Evolutionary conservation across 2,113 vertebrate species (phyloP), one percentile per base, ranked within the genome.

Genomic region (Oreochromis spilurus): DNA sequence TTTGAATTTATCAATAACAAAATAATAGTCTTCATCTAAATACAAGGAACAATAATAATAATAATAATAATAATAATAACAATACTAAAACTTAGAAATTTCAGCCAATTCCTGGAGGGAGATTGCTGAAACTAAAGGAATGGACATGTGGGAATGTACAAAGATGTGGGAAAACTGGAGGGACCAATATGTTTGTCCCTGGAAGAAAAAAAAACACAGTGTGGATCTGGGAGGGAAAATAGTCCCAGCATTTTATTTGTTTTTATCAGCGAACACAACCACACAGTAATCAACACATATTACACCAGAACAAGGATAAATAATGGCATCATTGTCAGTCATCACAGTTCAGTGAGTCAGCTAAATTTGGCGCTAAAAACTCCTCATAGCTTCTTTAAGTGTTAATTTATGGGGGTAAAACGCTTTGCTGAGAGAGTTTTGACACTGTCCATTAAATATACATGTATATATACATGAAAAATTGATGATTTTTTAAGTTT

Each of bases 251-350:
- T 2, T 40, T 40, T 2, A 40, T 40, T 12, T 40, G 40, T 40
- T 58, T 60, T 14, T 58, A 58, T 58, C 26, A 58, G 8, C 0
- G 3, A 11, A 7, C 6, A n/a, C 31, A 34, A 65, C 60, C 17
- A 6, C 5, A 4, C 0, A 2, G 31, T 62, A 19, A 62, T 62
- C 12, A 36, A 65, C 60, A 36, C 31, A 36, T 7, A 0, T 36
- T 4, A 36, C 60, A n/a, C 60, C 0, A 36, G 60, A 65, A 62
- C 31, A 1, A 62, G 58, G 31, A 1, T 36, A 36, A 62, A 65
- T n/a, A 65, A 36, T 36, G 17, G 17, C 17, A 0, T 62, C 6
- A 36, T 65, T 65, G 60, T 65, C 31, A 65, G 60, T 38, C 31
- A 65, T 38, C 60, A 65, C 31, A 65, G 60, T 65, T 65, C 0